These are phyloP conservation scores for Stenotaenia linearis DNA, from an alignment of 2,888 invertebrate genomes.

Conservation along the genomic window DNA sequence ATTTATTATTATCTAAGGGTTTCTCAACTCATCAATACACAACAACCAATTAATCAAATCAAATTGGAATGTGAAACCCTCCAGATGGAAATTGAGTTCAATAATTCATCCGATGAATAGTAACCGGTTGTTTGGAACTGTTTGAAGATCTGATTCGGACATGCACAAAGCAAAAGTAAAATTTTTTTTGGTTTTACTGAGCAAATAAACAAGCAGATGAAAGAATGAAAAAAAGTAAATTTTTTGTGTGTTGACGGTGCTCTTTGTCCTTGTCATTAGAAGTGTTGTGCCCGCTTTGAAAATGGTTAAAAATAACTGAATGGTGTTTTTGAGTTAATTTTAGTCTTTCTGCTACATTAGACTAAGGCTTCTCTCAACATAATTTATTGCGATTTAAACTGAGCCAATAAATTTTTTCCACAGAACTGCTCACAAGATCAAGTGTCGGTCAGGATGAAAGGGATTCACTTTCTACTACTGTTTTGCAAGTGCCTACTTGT, in stretches of 20 bases:
- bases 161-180: background rate
- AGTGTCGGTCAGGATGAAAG: conserved; percentile 26
- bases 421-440: conserved; percentile 16
- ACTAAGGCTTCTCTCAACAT: background rate
- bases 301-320: background rate
- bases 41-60: too few relatives aligned
- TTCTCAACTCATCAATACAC: too few relatives aligned
- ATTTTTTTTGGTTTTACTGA: background rate
- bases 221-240: background rate
- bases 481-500: conserved; percentile 22
- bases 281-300: background rate
- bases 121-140: background rate
- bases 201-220: background rate
- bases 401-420: conserved; percentile 5
- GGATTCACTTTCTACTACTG: conserved; percentile 13
- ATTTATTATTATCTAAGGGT: too few relatives aligned
- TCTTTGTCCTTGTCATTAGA: background rate
- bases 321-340: conserved; percentile 5
- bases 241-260: background rate
- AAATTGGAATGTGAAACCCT: too few relatives aligned
- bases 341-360: background rate
- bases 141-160: background rate
- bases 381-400: conserved; percentile 21
- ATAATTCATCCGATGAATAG: background rate
- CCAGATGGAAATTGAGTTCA: background rate